Percentiles rank a stretch among this genome's conserved stretches.
Conservation (phyloP, 1,140 invertebrate species). For the Notospermus geniculatus region DNA sequence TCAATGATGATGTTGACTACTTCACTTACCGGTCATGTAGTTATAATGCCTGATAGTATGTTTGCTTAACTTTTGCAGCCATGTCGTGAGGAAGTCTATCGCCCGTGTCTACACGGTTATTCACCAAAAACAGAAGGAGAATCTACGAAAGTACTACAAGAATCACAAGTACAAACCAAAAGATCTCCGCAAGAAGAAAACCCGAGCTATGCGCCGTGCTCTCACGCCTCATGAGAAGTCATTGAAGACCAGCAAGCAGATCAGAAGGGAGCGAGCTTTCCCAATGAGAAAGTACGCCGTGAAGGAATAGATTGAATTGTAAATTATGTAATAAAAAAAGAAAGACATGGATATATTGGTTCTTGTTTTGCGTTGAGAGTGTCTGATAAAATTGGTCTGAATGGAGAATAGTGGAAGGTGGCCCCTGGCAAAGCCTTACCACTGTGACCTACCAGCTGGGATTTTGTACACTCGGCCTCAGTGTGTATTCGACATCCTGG, state of each 20-base stretch:
- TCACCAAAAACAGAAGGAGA: conserved; percentile 98
- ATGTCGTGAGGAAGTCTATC: conserved; percentile 95
- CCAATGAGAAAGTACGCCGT: conserved; percentile 91
- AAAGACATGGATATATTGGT: conserved; percentile 1
- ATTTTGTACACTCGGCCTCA: too few relatives aligned
- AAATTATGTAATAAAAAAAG: conserved; percentile 8
- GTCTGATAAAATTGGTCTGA: too few relatives aligned
- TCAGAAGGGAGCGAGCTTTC: conserved; percentile 78
- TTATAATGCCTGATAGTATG: background rate
- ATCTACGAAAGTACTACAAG: conserved; percentile 90
- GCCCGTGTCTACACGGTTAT: conserved; percentile 98
- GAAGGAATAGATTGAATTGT: conserved; percentile 74
- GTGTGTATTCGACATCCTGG: too few relatives aligned
- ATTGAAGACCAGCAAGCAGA: conserved; percentile 86
- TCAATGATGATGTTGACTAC: background rate
- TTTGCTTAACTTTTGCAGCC: conserved; percentile 65
- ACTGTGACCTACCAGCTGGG: too few relatives aligned
- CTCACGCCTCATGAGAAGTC: conserved; percentile 82
- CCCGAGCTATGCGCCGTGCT: conserved; percentile 79
- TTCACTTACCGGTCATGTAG: background rate
- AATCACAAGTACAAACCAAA: conserved; percentile 94
- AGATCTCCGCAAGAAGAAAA: conserved; percentile 95
- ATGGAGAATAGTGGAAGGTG: too few relatives aligned
- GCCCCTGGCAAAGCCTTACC: too few relatives aligned
- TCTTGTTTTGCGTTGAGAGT: too few relatives aligned